Percentiles rank a stretch among this genome's conserved stretches.
phyloP scores from a whole-genome alignment of 2,113 vertebrate genomes.

The Rhombomys opimus region DNA sequence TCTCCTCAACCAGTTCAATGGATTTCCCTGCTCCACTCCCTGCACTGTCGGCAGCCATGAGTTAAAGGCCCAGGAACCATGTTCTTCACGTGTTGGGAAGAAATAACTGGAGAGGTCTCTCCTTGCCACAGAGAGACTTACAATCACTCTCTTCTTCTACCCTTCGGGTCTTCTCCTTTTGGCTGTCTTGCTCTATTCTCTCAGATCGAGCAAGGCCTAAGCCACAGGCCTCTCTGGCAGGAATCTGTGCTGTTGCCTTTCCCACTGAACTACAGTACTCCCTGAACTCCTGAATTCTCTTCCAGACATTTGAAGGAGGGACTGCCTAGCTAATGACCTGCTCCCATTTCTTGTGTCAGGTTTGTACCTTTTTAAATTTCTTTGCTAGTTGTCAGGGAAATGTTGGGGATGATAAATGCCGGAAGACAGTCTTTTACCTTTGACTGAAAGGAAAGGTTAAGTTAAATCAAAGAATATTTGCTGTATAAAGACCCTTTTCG shows the following conservation, averaged over 20 bases:
- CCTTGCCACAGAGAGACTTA: neutral
- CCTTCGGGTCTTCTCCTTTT: neutral
- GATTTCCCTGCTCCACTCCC: neutral
- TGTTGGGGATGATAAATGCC: neutral
- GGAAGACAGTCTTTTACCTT: neutral
- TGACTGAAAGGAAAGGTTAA: neutral
- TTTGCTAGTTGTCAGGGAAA: neutral
- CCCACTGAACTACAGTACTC: neutral
- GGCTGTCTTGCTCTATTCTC: neutral
- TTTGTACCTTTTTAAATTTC: conserved; percentile 6
- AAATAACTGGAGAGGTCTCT: neutral
- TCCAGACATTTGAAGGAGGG: neutral
- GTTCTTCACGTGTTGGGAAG: neutral
- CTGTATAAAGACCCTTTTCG: neutral
- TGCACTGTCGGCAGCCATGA: neutral
- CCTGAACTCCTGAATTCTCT: neutral
- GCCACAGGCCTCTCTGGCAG: neutral
- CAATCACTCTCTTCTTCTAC: neutral
- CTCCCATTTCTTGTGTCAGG: neutral
- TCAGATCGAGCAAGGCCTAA: neutral
- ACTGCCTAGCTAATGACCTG: neutral
- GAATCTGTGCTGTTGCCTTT: neutral
- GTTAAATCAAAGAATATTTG: conserved; percentile 12
- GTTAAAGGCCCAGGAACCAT: neutral
- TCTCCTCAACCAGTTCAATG: neutral